Evolutionary conservation across 2,888 invertebrate species (phyloP).

Genomic region (Tromatobia lineatoria): DNA sequence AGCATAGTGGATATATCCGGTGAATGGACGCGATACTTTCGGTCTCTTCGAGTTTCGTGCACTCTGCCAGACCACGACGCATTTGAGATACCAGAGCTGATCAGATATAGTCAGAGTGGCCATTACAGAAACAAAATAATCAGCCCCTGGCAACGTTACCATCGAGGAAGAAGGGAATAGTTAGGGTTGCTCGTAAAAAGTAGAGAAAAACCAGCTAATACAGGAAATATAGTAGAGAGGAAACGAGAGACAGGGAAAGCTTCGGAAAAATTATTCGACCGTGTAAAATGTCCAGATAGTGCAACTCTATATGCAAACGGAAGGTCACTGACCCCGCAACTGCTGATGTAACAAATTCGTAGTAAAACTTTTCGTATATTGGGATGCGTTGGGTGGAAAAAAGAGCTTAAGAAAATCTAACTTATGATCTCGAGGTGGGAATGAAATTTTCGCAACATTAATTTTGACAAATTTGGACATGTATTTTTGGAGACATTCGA

Average conservation of each 20-base stretch:
- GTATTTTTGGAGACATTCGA: background rate
- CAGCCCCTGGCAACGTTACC: background rate
- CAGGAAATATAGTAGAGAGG: background rate
- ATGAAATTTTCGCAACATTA: constrained; percentile 18
- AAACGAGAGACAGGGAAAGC: background rate
- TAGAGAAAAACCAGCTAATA: constrained; percentile 20
- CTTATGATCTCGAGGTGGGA: constrained; percentile 10
- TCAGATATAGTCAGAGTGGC: background rate
- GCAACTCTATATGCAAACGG: constrained; percentile 15
- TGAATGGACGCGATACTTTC: constrained; percentile 2
- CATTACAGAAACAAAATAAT: background rate
- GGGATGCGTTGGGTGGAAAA: background rate
- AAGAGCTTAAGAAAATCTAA: constrained; percentile 27
- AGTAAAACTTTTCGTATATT: constrained; percentile 31
- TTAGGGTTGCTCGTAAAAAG: background rate
- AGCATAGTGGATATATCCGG: background rate
- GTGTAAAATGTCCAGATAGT: constrained; percentile 18
- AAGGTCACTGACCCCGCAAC: constrained; percentile 3
- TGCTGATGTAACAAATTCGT: constrained; percentile 1
- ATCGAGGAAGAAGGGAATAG: background rate
- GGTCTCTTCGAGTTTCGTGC: constrained; percentile 4
- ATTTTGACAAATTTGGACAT: constrained; percentile 2
- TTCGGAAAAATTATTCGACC: constrained; percentile 38
- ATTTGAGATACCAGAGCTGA: constrained; percentile 12
- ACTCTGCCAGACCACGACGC: background rate